Evolutionary conservation across 2,797 vertebrate species (phyloP), one percentile per base, ranked within the genome.

Genomic region (Xenopus petersii): DNA sequence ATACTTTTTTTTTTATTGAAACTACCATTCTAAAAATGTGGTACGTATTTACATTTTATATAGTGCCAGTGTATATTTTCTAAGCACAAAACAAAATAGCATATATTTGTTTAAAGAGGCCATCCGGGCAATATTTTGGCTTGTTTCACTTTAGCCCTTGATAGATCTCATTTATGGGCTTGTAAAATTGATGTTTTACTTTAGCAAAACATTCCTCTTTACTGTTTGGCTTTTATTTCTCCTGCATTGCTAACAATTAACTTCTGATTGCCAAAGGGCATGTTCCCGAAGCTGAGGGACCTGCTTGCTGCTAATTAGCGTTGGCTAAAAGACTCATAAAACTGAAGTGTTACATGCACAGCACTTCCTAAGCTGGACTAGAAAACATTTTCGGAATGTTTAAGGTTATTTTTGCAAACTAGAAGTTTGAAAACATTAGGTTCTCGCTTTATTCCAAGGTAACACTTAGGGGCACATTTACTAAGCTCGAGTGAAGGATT

Each of bases 161-260:
- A 51, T 51, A 51, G 49, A 51, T 15, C 49, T 51, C 49, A 33
- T 58, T 70, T 60, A 51, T 59, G 59, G 51, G 67, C 42, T 55
- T 30, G 49, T 21, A 33, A 17, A 63, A 70, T 21, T 56, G 55
- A 21, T 33, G 74, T 17, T 56, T 56, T 56, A 56, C 54, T 16
- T 56, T 59, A 60, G 42, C 74, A 75, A 66, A 64, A 64, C 61
- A 56, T 48, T 46, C 66, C 16, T 68, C 33, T 51, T 17, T 64
- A 65, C 75, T 26, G 56, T 36, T 42, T 73, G 65, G 64, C 12
- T 73, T 72, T 73, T 69, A 58, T 62, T 68, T 73, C 61, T 54
- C 70, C 60, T 64, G 49, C 65, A 73, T 73, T 73, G 75, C 75
- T 77, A 77, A 77, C 75, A 77, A 77, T 77, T 77, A 77, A 77